Evolutionary conservation across 2,888 invertebrate species (phyloP).

Genomic region (Watsonalla binaria): DNA sequence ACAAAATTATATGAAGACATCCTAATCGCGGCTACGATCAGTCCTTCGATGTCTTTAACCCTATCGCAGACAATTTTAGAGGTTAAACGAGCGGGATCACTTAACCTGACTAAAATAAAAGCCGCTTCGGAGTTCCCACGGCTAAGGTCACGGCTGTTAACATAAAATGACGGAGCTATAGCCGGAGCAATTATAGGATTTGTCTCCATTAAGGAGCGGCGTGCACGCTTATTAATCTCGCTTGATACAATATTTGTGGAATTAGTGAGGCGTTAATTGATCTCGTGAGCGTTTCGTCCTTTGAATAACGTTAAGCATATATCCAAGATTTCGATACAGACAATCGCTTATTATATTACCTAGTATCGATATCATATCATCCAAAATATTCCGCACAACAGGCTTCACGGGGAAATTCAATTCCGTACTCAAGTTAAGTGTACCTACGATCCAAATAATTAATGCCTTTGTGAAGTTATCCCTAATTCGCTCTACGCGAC

Average conservation of each 20-base stretch:
- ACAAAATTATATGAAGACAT: neutral
- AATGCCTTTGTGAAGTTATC: neutral
- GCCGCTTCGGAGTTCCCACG: neutral
- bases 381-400: too few relatives aligned
- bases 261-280: neutral
- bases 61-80: too few relatives aligned
- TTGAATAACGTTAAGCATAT: neutral
- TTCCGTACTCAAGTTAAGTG: too few relatives aligned
- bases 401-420: too few relatives aligned
- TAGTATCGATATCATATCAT: too few relatives aligned
- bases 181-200: slow-evolving; percentile 15
- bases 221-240: slow-evolving; percentile 9
- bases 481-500: neutral
- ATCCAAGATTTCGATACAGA: neutral
- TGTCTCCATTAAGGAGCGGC: slow-evolving; percentile 14
- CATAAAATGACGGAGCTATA: slow-evolving; percentile 5
- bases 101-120: slow-evolving; percentile 1
- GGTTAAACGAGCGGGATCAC: neutral
- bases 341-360: too few relatives aligned
- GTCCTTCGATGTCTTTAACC: neutral
- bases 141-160: slow-evolving; percentile 4
- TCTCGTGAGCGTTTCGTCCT: neutral
- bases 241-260: neutral
- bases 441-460: neutral
- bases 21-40: neutral